These are phyloP conservation scores for Numenius phaeopus DNA, from an alignment of 2,797 vertebrate genomes.

Conservation along the genomic window DNA sequence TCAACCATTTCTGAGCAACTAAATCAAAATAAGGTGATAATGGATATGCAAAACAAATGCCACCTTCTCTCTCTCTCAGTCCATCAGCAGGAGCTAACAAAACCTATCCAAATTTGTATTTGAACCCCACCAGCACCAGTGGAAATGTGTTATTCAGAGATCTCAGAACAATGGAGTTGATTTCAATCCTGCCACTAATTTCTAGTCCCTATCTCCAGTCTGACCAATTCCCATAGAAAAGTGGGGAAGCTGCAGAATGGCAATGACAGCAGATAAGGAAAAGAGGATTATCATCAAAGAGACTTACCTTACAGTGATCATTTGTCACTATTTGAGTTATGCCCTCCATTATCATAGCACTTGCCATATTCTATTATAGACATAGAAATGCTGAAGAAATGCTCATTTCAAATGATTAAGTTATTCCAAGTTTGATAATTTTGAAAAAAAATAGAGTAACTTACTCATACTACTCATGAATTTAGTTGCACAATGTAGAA, in stretches of 20 bases:
- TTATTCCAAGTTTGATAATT: background rate
- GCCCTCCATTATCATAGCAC: background rate
- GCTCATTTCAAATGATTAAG: background rate
- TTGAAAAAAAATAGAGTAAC: background rate
- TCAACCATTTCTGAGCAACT: background rate
- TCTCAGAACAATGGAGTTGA: background rate
- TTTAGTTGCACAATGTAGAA: background rate
- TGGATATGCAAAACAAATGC: background rate
- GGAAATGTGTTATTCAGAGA: background rate
- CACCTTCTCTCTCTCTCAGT: background rate
- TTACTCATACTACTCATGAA: background rate
- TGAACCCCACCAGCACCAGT: background rate
- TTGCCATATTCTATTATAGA: background rate
- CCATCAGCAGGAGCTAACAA: background rate
- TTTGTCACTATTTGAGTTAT: background rate
- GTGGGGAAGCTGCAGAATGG: background rate
- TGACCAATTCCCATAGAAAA: background rate
- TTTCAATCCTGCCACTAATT: background rate
- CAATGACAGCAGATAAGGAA: background rate
- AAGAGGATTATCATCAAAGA: background rate
- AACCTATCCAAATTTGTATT: background rate
- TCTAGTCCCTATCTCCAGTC: background rate
- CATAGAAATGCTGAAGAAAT: background rate
- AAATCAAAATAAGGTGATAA: background rate
- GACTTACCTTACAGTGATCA: background rate